Conservation (phyloP, 2,888 invertebrate species). For the Hypolimnas misippus region DNA sequence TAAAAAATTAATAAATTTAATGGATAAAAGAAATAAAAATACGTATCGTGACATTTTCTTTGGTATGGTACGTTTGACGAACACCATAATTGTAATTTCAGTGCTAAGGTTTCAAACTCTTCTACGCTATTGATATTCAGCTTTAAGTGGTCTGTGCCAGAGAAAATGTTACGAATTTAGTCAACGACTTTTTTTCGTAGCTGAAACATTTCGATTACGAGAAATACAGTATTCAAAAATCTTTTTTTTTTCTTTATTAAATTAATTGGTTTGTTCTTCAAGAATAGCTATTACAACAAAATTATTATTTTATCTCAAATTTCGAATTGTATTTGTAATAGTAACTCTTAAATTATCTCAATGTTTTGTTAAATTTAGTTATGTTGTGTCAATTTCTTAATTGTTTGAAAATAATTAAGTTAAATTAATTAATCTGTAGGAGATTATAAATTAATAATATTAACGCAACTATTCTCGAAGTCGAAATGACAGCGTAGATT, state of each 20-base stretch:
- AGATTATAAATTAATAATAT: too few relatives aligned
- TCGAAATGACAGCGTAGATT: conserved; percentile 78
- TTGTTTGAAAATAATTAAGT: too few relatives aligned
- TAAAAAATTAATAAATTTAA: conserved; percentile 64
- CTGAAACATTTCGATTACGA: conserved; percentile 72
- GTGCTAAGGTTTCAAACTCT: conserved; percentile 40
- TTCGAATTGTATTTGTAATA: too few relatives aligned
- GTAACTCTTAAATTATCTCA: too few relatives aligned
- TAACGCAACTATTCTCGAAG: conserved; percentile 53
- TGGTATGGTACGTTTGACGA: conserved; percentile 52
- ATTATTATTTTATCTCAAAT: too few relatives aligned
- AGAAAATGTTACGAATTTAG: conserved; percentile 61
- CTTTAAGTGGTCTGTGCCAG: conserved; percentile 58
- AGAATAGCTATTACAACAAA: too few relatives aligned
- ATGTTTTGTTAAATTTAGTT: too few relatives aligned
- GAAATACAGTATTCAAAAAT: too few relatives aligned
- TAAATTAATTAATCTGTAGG: too few relatives aligned
- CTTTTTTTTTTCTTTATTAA: too few relatives aligned
- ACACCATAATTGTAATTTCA: conserved; percentile 57
- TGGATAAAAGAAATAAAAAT: conserved; percentile 59
- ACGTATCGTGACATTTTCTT: conserved; percentile 58
- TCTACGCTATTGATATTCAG: conserved; percentile 47
- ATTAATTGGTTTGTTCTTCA: too few relatives aligned
- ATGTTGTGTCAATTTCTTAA: too few relatives aligned
- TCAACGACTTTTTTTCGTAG: conserved; percentile 67